Conservation (phyloP, 2,797 vertebrate species). For the Rhadinocentrus ornatus region DNA sequence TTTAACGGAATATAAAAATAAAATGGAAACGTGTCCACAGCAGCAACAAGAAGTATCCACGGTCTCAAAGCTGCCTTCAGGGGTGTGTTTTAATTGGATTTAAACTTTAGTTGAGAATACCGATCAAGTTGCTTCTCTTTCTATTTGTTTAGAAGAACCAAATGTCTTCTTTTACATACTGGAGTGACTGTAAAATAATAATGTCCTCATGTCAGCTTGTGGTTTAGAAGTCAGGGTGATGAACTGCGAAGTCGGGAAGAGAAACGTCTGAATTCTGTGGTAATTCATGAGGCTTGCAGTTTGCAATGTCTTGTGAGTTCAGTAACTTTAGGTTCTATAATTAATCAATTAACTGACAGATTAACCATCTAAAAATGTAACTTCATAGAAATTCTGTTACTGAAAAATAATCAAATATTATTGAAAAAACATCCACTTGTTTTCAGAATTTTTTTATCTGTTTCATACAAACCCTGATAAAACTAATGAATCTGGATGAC, state of each 20-base stretch:
- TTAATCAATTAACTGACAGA: neutral
- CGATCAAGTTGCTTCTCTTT: neutral
- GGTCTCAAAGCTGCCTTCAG: neutral
- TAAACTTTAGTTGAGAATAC: neutral
- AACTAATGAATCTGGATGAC: neutral
- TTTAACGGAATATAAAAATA: constrained; percentile 2
- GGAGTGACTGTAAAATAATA: constrained; percentile 1
- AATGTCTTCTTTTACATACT: constrained; percentile 9
- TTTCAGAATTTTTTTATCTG: neutral
- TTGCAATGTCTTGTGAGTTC: neutral
- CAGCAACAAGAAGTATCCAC: neutral
- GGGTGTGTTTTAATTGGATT: neutral
- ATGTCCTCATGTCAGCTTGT: neutral
- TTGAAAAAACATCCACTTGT: neutral
- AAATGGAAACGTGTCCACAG: constrained; percentile 1
- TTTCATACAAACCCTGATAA: no score
- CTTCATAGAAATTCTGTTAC: neutral
- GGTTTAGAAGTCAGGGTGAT: neutral
- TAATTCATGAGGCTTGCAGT: neutral
- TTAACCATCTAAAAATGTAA: neutral
- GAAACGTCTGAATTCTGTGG: neutral
- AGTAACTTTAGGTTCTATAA: neutral
- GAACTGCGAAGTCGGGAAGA: neutral
- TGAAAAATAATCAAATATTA: neutral
- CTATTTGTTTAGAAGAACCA: neutral